Conservation (phyloP, 2,888 invertebrate genomes). For the Drosophila rellima region DNA sequence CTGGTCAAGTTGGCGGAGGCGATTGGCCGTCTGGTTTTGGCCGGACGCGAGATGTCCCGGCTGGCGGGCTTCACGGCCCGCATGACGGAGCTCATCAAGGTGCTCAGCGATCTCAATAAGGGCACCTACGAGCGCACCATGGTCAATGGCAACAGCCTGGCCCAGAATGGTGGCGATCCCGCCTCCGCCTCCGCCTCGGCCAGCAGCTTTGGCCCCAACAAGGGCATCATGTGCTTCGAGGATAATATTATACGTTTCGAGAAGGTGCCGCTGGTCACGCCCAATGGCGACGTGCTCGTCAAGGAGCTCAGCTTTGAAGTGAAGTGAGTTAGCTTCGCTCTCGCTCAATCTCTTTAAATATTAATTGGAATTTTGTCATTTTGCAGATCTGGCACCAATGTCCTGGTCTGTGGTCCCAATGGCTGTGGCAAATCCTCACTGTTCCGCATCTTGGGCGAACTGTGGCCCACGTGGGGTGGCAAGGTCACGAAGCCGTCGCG, state of each 20-base stretch:
- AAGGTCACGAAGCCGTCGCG: slow-evolving; percentile 97
- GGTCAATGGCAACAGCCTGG: slow-evolving; percentile 85
- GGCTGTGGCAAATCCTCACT: slow-evolving; percentile 99
- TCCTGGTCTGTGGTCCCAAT: slow-evolving; percentile 99
- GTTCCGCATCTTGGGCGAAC: slow-evolving; percentile 97
- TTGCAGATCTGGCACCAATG: slow-evolving; percentile 95
- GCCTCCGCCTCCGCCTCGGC: slow-evolving; percentile 37
- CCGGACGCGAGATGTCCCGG: slow-evolving; percentile 97
- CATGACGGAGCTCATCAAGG: slow-evolving; percentile 94
- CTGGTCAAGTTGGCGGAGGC: slow-evolving; percentile 96
- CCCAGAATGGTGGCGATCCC: slow-evolving; percentile 54
- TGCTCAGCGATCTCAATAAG: slow-evolving; percentile 92
- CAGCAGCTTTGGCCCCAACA: slow-evolving; percentile 88
- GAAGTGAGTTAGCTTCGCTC: slow-evolving; percentile 86
- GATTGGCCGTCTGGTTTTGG: slow-evolving; percentile 96
- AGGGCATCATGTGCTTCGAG: slow-evolving; percentile 92
- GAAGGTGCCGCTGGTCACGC: slow-evolving; percentile 97
- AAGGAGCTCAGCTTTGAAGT: slow-evolving; percentile 96
- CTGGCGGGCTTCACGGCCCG: slow-evolving; percentile 96
- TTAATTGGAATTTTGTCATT: too few relatives aligned
- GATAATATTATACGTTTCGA: slow-evolving; percentile 97
- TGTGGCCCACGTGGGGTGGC: slow-evolving; percentile 99
- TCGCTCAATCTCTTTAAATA: too few relatives aligned
- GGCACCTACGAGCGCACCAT: slow-evolving; percentile 90
- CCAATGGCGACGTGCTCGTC: slow-evolving; percentile 98